These are phyloP conservation scores for Marisa cornuarietis DNA, from an alignment of 1,140 invertebrate genomes.

Conservation along the genomic window DNA sequence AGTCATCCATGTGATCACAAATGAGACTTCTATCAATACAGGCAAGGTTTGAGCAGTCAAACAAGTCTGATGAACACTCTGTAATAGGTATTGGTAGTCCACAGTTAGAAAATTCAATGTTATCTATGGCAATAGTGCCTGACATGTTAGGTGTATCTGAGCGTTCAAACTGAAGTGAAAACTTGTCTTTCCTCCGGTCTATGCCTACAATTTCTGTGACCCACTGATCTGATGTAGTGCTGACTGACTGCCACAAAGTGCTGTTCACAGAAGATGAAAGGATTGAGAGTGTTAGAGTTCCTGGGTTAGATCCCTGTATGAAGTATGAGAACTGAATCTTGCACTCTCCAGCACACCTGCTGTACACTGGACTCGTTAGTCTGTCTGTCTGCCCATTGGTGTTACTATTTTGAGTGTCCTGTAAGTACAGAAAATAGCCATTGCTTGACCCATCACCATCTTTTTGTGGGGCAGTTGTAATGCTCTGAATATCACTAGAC, in stretches of 20 bases:
- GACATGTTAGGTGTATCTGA: slow-evolving; percentile 5
- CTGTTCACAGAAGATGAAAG: slow-evolving; percentile 26
- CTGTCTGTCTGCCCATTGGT: slow-evolving; percentile 31
- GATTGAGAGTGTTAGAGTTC: slow-evolving; percentile 36
- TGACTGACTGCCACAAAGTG: slow-evolving; percentile 41
- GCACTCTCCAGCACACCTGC: slow-evolving; percentile 43
- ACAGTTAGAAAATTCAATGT: slow-evolving; percentile 71
- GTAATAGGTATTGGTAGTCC: slow-evolving; percentile 34
- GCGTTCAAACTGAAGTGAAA: slow-evolving; percentile 20
- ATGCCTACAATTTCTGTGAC: slow-evolving; percentile 23
- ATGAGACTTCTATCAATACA: slow-evolving; percentile 42
- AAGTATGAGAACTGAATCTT: slow-evolving; percentile 75
- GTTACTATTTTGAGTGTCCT: slow-evolving; percentile 23
- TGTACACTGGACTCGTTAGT: slow-evolving; percentile 5
- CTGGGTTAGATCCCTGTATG: slow-evolving; percentile 72
- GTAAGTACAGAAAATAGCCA: slow-evolving; percentile 23
- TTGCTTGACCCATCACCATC: slow-evolving; percentile 15
- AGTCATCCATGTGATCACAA: slow-evolving; percentile 65
- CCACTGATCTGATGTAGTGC: slow-evolving; percentile 29
- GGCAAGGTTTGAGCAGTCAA: slow-evolving; percentile 45
- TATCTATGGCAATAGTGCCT: slow-evolving; percentile 81
- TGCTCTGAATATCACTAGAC: not conserved
- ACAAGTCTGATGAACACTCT: slow-evolving; percentile 44
- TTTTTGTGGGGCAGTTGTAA: not conserved
- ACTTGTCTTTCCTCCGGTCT: slow-evolving; percentile 23